Conservation (phyloP, 1,140 invertebrate species). For the Nilaparvata lugens region DNA sequence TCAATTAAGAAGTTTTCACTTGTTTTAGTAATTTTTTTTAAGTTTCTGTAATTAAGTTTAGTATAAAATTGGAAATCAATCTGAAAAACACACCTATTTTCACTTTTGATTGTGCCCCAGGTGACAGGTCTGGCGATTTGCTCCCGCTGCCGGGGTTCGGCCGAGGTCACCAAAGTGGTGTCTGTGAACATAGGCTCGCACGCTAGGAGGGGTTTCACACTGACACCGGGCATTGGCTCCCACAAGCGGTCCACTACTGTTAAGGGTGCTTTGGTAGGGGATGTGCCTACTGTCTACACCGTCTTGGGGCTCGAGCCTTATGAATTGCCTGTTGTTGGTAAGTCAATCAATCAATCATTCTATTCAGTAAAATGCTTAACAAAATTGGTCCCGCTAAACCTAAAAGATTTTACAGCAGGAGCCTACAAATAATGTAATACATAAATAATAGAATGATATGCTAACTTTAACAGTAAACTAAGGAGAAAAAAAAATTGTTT, state of each 20-base stretch:
- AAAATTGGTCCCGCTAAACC: no score
- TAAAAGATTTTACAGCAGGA: no score
- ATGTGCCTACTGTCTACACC: conserved; percentile 56
- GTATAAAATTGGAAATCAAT: no score
- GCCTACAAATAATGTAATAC: no score
- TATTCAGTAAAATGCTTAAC: no score
- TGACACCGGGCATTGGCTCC: conserved; percentile 50
- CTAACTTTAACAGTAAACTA: no score
- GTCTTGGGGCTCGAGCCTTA: conserved; percentile 55
- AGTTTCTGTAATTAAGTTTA: background rate
- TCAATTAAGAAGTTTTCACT: no score
- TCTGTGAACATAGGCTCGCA: conserved; percentile 48
- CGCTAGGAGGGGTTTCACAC: conserved; percentile 44
- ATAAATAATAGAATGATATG: no score
- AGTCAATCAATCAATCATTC: no score
- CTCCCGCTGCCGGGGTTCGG: conserved; percentile 39
- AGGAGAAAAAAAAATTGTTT: no score
- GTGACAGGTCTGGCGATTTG: conserved; percentile 46
- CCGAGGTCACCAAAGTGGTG: conserved; percentile 42
- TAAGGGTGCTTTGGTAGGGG: conserved; percentile 45
- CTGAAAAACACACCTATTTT: background rate
- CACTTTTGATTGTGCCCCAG: conserved; percentile 11
- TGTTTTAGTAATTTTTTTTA: background rate
- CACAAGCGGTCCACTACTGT: conserved; percentile 48
- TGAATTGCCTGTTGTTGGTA: conserved; percentile 65